Evolutionary conservation across 2,888 invertebrate species (phyloP).

Genomic region (Lycophotia porphyrea): DNA sequence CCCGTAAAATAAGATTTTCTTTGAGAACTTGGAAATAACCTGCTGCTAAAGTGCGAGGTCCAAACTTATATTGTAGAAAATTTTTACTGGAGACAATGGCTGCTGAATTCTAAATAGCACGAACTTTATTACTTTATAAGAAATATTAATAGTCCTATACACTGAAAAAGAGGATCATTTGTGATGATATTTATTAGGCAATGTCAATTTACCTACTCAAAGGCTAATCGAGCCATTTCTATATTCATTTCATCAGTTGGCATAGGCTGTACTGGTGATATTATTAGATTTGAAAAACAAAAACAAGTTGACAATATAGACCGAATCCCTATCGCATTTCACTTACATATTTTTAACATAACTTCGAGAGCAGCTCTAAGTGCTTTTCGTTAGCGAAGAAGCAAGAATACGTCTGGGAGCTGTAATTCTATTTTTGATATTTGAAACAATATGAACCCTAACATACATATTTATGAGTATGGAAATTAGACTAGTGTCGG

Average conservation of each 20-base stretch:
- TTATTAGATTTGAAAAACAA: background rate
- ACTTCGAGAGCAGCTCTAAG: slow-evolving; percentile 12
- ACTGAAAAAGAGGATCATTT: background rate
- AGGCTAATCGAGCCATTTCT: background rate
- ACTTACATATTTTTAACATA: background rate
- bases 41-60: background rate
- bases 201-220: slow-evolving; percentile 1
- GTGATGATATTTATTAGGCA: background rate
- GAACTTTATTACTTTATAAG: background rate
- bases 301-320: background rate
- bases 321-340: slow-evolving; percentile 15
- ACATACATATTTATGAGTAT: slow-evolving; percentile 35
- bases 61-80: slow-evolving; percentile 6
- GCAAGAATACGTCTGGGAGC: slow-evolving; percentile 18
- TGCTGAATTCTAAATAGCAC: background rate
- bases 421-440: slow-evolving; percentile 23
- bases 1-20: slow-evolving; percentile 26
- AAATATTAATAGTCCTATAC: background rate
- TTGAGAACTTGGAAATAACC: slow-evolving; percentile 19
- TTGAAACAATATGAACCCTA: slow-evolving; percentile 10
- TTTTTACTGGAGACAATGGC: background rate
- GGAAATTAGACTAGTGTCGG: slow-evolving; percentile 14
- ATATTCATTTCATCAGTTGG: background rate
- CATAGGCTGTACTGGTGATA: background rate
- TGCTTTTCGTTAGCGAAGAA: slow-evolving; percentile 21